Evolutionary conservation across 2,797 vertebrate species (phyloP).

Genomic region (Strix occidentalis): DNA sequence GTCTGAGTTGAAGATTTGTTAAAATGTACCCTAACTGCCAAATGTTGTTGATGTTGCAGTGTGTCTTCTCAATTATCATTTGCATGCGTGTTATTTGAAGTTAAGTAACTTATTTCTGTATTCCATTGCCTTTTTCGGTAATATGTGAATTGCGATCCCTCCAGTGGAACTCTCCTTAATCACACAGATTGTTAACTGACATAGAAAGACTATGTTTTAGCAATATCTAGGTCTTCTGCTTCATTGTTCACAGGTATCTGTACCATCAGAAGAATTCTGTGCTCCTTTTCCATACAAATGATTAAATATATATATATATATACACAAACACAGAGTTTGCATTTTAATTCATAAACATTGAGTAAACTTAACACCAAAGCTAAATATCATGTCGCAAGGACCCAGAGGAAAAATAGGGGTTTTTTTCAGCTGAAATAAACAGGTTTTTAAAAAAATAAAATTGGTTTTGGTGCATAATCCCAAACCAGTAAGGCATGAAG

Average conservation of each 20-base stretch:
- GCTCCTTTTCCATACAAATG: not conserved
- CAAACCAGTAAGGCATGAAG: not conserved
- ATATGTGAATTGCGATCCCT: not conserved
- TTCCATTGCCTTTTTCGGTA: not conserved
- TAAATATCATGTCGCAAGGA: not conserved
- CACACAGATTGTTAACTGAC: not conserved
- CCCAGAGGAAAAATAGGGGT: not conserved
- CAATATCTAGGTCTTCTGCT: not conserved
- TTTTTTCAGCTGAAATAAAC: not conserved
- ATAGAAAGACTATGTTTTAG: not conserved
- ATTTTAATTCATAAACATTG: not conserved
- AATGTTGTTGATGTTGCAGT: not conserved
- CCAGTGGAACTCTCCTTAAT: not conserved
- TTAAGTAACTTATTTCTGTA: not conserved
- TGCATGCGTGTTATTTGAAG: not conserved
- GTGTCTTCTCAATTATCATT: not conserved
- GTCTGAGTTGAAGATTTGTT: not conserved
- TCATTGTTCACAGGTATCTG: not conserved
- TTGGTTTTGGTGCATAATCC: not conserved
- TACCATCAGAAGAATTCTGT: not conserved
- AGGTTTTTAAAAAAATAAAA: not conserved
- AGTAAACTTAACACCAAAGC: not conserved
- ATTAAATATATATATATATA: not conserved
- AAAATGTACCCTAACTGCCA: conserved; percentile 20
- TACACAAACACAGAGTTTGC: not conserved